Conservation (phyloP, 2,888 invertebrate species). For the Eupelmus urozonus region DNA sequence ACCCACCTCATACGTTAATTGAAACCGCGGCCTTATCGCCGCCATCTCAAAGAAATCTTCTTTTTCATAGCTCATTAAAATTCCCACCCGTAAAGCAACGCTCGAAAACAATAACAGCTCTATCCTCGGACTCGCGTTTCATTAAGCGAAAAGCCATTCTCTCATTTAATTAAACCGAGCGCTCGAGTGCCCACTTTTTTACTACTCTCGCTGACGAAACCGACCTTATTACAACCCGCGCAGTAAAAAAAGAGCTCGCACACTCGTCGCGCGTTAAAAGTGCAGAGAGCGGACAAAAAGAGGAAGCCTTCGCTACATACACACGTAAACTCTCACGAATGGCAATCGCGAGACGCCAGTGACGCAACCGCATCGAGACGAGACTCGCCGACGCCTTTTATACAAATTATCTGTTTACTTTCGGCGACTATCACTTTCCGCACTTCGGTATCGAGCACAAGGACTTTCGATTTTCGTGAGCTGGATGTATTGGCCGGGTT, state of each 20-base stretch:
- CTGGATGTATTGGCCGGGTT: no score
- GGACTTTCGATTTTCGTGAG: slow-evolving; percentile 1
- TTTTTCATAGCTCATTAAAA: no score
- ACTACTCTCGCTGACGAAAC: neutral
- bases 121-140: no score
- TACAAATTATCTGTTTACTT: neutral
- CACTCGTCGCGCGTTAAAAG: neutral
- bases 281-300: neutral
- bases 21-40: no score
- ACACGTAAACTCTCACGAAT: neutral
- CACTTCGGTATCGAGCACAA: neutral
- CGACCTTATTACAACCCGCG: neutral
- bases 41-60: no score
- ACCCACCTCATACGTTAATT: no score
- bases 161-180: neutral
- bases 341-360: neutral
- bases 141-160: no score
- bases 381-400: neutral
- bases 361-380: neutral
- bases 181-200: neutral
- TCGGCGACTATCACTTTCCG: no score
- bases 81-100: no score
- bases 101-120: no score
- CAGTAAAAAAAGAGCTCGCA: slow-evolving; percentile 9
- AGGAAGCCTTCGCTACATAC: neutral